Base-by-base conservation (phyloP, 1,140 invertebrate genomes). In the Triops longicaudatus region DNA sequence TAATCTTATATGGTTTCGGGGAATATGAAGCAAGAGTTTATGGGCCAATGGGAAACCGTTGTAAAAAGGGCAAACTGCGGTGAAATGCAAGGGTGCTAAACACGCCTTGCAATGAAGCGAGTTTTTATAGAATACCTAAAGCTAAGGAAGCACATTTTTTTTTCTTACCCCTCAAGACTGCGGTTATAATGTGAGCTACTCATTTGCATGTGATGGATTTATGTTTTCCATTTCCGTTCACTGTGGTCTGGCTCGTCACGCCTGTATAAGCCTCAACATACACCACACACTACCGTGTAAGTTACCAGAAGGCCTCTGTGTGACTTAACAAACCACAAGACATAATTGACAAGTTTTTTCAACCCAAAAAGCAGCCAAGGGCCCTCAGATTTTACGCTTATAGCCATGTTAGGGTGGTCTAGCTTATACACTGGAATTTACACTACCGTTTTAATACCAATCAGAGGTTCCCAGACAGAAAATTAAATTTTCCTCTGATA, bases 181-280 rank as follows among this genome's bases (percentile, higher is more conserved):
- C 14, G 50, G 31, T 37, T 37, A 12, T 63, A 63, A 63, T 63
- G 50, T 63, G 50, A 12, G 50, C 50, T 63, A 63, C 50, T 63
- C 50, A 63, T 63, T 63, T 63, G 50, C 50, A 63, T 63, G 50
- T 63, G 50, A 63, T 22, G 50, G 50, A 63, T 63, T 63, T 63
- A 63, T 63, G 50, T 63, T 63, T 63, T 63, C 50, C 50, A 63
- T 63, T 63, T 63, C 50, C 50, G 50, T 63, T 63, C 3, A 22
- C 50, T 63, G 50, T 63, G 50, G 50, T 63, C 50, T 63, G 50
- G 50, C 17, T 63, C 50, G 50, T 63, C 50, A 63, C 50, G 50
- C 50, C 50, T 63, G 50, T 63, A 63, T 22, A 63, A 63, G 50
- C 50, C 50, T 63, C 50, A 22, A 22, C 50, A 63, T 63, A 63